Percentiles rank a stretch among this genome's conserved stretches.
Conservation (phyloP, 2,888 invertebrate genomes). For the Cetonia aurata region DNA sequence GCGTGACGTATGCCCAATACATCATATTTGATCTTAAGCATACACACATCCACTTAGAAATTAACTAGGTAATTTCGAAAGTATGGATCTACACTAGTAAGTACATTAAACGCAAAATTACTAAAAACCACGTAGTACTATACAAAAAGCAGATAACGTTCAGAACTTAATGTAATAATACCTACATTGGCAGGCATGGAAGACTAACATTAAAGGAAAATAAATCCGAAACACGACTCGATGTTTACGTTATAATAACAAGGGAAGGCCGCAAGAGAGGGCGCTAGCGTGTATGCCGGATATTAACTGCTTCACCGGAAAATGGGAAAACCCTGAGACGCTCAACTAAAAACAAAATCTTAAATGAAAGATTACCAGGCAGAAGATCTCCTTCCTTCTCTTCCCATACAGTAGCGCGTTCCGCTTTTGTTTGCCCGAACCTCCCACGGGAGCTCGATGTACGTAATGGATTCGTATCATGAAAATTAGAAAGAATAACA, state of each 20-base stretch:
- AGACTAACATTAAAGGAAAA: no score
- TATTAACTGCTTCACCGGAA: conserved; percentile 43
- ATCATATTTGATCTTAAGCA: no score
- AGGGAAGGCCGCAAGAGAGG: conserved; percentile 9
- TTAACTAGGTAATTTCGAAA: no score
- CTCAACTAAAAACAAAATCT: conserved; percentile 37
- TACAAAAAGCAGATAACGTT: no score
- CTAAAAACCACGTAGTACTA: no score
- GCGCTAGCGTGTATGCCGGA: conserved; percentile 43
- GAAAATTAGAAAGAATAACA: conserved; percentile 30
- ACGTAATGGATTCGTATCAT: conserved; percentile 33
- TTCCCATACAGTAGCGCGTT: neutral
- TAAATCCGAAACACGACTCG: conserved; percentile 16
- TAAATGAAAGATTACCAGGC: conserved; percentile 41
- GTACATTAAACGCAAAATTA: no score
- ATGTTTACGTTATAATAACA: conserved; percentile 21
- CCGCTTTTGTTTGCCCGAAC: neutral
- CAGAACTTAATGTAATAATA: no score
- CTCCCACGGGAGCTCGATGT: conserved; percentile 1
- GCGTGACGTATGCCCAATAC: no score
- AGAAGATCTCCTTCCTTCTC: neutral
- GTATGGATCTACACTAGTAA: no score
- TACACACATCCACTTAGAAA: no score
- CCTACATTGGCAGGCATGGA: no score
- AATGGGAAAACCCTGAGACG: conserved; percentile 38